Base-by-base conservation (phyloP, 2,888 invertebrate genomes). In the Scelioninae gen. 1 region DNA sequence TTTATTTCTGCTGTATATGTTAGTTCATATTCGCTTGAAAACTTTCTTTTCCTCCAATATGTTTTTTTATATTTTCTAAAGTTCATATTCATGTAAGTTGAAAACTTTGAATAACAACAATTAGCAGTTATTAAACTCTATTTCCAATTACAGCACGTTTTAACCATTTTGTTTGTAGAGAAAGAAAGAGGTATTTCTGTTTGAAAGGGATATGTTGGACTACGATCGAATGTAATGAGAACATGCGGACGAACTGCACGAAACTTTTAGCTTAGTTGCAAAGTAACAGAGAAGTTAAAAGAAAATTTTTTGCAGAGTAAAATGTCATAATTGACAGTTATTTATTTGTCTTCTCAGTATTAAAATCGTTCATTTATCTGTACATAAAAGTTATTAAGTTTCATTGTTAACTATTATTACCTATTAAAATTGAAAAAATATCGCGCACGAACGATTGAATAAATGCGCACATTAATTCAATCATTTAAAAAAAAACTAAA, bases 241-340 rank as follows among this genome's bases (percentile, higher is more conserved):
- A 75, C 66, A 66, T 58, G 49, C 29, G 55, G 56, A 51, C 45
- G 56, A 66, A 66, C 49, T 58, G 56, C 15, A 75, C 16, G 45
- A 65, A 66, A 75, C 56, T 66, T 66, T 75, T 60, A 31, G 58
- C 58, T 71, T 31, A 49, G 58, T 63, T 74, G 53, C 63, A 29
- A 55, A 45, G 63, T 74, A 45, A 53, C 51, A 45, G 47, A 32
- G 23, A 53, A 51, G 32, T 51, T 9, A 45, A 45, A 9, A 31
- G 23, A 51, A 32, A n/a, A 53, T 62, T 62, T 15, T 13, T 49
- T 38, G 15, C 49, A 29, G 11, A 60, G 51, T 49, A 60, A 58
- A 53, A 62, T 11, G 32, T 23, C 5, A 13, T 47, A 47, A 47
- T 15, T 47, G 47, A 47, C 16, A 47, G 38, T 38, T 32, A 55